phyloP scores from a whole-genome alignment of 1,140 invertebrate species.

The Papilio aristodemus region DNA sequence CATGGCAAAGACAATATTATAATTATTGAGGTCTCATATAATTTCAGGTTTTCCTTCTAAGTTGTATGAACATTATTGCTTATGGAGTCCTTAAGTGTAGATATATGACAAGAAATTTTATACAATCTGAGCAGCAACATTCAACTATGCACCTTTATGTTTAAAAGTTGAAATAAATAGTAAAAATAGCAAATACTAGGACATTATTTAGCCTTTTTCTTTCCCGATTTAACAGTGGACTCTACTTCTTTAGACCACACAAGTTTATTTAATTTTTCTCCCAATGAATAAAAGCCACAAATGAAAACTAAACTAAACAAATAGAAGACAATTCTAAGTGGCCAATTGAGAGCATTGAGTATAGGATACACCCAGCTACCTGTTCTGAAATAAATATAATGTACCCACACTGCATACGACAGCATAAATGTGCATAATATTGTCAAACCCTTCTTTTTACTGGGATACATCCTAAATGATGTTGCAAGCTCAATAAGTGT shows the following conservation, averaged over 20 bases:
- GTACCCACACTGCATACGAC: slow-evolving; percentile 88
- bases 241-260: slow-evolving; percentile 87
- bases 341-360: slow-evolving; percentile 86
- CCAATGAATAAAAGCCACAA: slow-evolving; percentile 84
- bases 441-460: slow-evolving; percentile 81
- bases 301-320: slow-evolving; percentile 81
- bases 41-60: not conserved
- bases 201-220: slow-evolving; percentile 77
- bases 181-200: not conserved
- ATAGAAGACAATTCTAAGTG: slow-evolving; percentile 88
- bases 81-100: not conserved
- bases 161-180: slow-evolving; percentile 6
- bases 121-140: slow-evolving; percentile 4
- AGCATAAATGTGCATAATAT: slow-evolving; percentile 84
- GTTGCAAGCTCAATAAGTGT: slow-evolving; percentile 83
- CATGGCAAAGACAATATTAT: too few relatives aligned
- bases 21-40: not conserved
- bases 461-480: slow-evolving; percentile 86
- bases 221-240: slow-evolving; percentile 73
- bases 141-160: not conserved
- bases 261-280: slow-evolving; percentile 85
- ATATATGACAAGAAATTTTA: not conserved
- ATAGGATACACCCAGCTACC: slow-evolving; percentile 94
- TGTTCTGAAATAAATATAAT: slow-evolving; percentile 86
- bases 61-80: slow-evolving; percentile 1